A percentile compares a stretch with the other conserved stretches of the same genome.
These are phyloP conservation scores for Tauraco hartlaubi DNA, from an alignment of 2,797 vertebrate species.

Conservation along the genomic window DNA sequence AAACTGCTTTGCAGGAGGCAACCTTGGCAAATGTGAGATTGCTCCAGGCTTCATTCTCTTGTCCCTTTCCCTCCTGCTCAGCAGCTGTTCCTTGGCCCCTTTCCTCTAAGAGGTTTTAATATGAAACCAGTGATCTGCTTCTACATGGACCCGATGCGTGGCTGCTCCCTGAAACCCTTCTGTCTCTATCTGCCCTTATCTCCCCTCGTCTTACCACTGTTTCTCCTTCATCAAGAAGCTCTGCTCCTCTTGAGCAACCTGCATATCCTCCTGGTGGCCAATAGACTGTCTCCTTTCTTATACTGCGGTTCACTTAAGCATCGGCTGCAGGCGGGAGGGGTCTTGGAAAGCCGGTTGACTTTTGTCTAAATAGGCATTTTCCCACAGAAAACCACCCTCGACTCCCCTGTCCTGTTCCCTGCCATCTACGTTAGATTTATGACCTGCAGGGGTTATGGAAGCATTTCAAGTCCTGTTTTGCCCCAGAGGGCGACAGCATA, in stretches of 20 bases:
- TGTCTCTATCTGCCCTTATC: not conserved
- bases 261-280: not conserved
- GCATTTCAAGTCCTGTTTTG: not conserved
- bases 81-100: not conserved
- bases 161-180: not conserved
- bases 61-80: not conserved
- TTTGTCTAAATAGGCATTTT: not conserved
- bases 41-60: not conserved
- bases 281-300: not conserved
- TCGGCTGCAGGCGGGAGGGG: not conserved
- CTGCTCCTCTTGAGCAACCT: not conserved
- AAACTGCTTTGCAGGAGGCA: not conserved
- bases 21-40: not conserved
- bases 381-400: not conserved
- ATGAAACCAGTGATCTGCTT: not conserved
- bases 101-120: not conserved
- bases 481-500: not conserved
- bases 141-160: not conserved
- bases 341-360: not conserved
- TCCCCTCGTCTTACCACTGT: not conserved
- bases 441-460: not conserved
- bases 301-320: fast-evolving
- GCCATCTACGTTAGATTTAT: not conserved
- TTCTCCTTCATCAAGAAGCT: not conserved
- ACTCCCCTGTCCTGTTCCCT: not conserved